A percentile compares a stretch with the other conserved stretches of the same genome.
Evolutionary conservation across 1,140 invertebrate genomes (phyloP).

Genomic region (Drosophila chauvacae): DNA sequence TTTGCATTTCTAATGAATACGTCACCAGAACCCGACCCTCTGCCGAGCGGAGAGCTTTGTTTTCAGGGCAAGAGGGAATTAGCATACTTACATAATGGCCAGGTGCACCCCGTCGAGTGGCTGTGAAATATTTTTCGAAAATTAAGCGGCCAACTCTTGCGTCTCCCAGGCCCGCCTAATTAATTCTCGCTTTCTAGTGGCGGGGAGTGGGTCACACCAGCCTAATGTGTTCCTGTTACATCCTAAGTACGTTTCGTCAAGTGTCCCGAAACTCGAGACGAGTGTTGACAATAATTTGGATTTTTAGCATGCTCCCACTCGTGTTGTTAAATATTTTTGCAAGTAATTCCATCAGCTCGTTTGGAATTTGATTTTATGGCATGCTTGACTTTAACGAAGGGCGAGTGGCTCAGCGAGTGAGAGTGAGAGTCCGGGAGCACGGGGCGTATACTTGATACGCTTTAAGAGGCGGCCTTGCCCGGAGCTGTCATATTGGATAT

Average conservation of each 20-base stretch:
- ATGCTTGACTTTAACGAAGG: conserved; percentile 45
- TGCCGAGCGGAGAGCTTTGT: conserved; percentile 18
- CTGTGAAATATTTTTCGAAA: conserved; percentile 27
- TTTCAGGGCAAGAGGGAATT: conserved; percentile 23
- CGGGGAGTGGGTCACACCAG: not conserved
- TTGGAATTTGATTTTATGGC: conserved; percentile 51
- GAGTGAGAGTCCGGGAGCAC: not conserved
- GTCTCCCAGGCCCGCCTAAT: not conserved
- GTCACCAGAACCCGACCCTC: conserved; percentile 48
- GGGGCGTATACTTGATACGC: conserved; percentile 60
- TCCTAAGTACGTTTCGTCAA: conserved; percentile 22
- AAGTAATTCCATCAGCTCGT: conserved; percentile 48
- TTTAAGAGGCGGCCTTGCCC: conserved; percentile 28
- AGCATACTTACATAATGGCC: conserved; percentile 43
- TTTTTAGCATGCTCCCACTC: conserved; percentile 51
- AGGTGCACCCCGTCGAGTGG: conserved; percentile 25
- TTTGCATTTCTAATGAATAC: conserved; percentile 75
- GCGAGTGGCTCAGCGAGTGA: not conserved
- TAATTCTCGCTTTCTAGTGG: conserved; percentile 30
- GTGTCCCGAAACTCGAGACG: conserved; percentile 17
- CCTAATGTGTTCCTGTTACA: conserved; percentile 16
- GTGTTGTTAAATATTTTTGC: conserved; percentile 62
- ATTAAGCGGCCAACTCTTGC: conserved; percentile 27
- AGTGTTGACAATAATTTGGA: conserved; percentile 60
- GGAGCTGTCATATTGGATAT: conserved; percentile 56